phyloP scores from a whole-genome alignment of 2,113 vertebrate species.

The Tyto alba region DNA sequence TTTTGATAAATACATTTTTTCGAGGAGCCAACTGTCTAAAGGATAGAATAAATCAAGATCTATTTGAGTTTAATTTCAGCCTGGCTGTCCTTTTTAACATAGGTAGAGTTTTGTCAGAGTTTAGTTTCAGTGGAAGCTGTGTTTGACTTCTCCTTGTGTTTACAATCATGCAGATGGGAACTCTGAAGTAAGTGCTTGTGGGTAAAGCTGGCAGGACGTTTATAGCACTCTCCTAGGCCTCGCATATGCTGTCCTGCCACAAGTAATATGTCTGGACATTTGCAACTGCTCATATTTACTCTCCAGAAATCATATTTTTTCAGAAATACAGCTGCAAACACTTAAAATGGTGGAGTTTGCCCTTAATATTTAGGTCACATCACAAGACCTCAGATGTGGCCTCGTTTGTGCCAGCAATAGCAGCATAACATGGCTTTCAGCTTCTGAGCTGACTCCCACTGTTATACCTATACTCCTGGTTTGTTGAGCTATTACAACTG shows the following conservation, averaged over 20 bases:
- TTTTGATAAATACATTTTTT: not conserved
- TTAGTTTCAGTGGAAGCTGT: not conserved
- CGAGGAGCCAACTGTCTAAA: not conserved
- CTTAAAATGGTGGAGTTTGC: not conserved
- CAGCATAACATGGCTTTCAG: not conserved
- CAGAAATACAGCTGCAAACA: constrained; percentile 43
- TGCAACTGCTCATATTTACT: constrained; percentile 21
- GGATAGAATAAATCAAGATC: not conserved
- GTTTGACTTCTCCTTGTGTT: not conserved
- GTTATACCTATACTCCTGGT: not conserved
- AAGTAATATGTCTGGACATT: constrained; percentile 31
- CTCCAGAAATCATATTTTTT: constrained; percentile 19
- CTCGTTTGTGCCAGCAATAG: not conserved
- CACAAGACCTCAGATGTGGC: not conserved
- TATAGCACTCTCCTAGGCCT: not conserved
- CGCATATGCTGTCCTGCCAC: constrained; percentile 3
- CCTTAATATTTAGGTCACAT: constrained; percentile 38
- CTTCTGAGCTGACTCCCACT: not conserved
- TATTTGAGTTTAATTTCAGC: not conserved
- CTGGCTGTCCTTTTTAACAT: not conserved
- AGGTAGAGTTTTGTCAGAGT: not conserved
- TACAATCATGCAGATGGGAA: not conserved
- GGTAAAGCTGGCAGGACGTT: constrained; percentile 22
- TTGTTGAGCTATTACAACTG: not conserved
- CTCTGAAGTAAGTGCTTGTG: not conserved